Percentiles rank a stretch among this genome's conserved stretches.
These are phyloP conservation scores for Nibea albiflora DNA, from an alignment of 2,113 vertebrate species.

Conservation along the genomic window DNA sequence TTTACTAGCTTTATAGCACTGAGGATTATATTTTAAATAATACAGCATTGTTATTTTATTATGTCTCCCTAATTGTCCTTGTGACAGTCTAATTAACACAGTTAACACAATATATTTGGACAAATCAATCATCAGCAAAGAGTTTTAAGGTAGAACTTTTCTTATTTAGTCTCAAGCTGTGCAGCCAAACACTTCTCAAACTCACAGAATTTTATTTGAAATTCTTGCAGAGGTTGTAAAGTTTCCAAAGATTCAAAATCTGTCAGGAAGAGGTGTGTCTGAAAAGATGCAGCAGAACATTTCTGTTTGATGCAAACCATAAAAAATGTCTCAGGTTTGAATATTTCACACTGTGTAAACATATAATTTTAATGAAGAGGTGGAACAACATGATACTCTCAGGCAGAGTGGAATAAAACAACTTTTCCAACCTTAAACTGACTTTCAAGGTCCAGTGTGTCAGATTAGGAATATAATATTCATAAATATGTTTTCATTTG, in stretches of 20 bases:
- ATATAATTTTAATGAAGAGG: neutral
- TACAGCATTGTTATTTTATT: no score
- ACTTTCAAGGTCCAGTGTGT: neutral
- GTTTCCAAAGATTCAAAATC: neutral
- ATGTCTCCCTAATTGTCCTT: no score
- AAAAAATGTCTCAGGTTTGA: neutral
- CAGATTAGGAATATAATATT: no score
- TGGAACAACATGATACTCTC: neutral
- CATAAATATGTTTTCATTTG: no score
- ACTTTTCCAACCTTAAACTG: neutral
- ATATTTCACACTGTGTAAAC: neutral
- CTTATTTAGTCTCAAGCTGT: no score
- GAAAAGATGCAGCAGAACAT: neutral
- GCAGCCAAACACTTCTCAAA: neutral
- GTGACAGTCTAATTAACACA: neutral
- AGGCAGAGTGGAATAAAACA: neutral
- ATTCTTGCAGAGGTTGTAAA: neutral
- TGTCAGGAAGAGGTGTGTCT: neutral
- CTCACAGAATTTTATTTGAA: neutral
- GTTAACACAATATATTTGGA: no score
- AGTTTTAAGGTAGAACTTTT: no score
- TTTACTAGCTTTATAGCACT: no score
- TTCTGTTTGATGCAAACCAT: neutral
- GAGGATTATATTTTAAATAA: no score
- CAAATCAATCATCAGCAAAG: no score